Percentiles rank a stretch among this genome's conserved stretches.
Evolutionary conservation across 2,113 vertebrate species (phyloP).

Genomic region (Fukomys damarensis): DNA sequence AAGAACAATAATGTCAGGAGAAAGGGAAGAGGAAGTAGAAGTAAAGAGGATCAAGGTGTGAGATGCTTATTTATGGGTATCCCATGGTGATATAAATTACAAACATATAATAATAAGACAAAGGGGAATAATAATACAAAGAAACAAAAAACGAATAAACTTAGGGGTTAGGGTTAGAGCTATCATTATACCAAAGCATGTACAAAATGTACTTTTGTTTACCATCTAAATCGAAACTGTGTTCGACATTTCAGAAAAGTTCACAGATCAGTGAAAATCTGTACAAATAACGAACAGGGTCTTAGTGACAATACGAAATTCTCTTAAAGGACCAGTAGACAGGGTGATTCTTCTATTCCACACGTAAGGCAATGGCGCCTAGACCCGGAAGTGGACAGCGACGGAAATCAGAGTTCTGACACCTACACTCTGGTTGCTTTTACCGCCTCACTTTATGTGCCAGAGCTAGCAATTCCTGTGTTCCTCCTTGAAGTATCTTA

Average conservation of each 20-base stretch:
- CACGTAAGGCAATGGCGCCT: neutral
- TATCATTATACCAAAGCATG: neutral
- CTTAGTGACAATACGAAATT: neutral
- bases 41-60: neutral
- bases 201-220: neutral
- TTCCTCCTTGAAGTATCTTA: neutral
- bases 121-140: neutral
- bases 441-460: rapidly evolving
- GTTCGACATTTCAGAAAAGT: neutral
- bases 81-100: too few species aligned
- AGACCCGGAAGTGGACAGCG: rapidly evolving
- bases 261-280: neutral
- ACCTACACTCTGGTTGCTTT: neutral
- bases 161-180: neutral
- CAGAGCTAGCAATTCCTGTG: neutral
- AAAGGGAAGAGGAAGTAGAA: neutral
- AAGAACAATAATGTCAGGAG: neutral
- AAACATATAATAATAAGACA: neutral
- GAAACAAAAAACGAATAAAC: neutral
- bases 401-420: neutral
- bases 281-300: neutral
- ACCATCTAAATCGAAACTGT: neutral
- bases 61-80: neutral
- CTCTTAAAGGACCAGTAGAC: neutral
- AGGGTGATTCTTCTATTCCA: too few species aligned